phyloP scores from a whole-genome alignment of 2,888 invertebrate genomes.

The Amphipoea lucens region DNA sequence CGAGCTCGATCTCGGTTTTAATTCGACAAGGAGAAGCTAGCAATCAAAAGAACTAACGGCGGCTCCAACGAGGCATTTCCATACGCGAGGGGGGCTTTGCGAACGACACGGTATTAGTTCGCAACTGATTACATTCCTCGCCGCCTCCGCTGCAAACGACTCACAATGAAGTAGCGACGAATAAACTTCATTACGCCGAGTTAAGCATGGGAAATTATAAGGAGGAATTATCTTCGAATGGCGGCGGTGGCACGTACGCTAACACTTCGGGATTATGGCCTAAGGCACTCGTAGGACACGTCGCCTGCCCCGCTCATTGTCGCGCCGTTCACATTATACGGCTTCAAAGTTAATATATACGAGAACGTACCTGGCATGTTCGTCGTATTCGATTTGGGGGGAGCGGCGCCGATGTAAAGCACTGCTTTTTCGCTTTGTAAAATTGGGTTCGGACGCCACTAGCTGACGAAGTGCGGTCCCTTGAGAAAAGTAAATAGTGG shows the following conservation, averaged over 20 bases:
- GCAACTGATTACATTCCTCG: constrained; percentile 89
- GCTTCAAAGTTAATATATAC: constrained; percentile 71
- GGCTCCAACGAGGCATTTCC: constrained; percentile 88
- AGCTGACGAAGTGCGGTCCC: constrained; percentile 81
- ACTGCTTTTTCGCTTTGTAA: constrained; percentile 78
- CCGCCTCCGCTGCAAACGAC: constrained; percentile 85
- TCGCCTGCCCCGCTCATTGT: constrained; percentile 74
- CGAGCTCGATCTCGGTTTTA: constrained; percentile 86
- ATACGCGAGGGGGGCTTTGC: constrained; percentile 87
- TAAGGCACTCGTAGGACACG: constrained; percentile 81
- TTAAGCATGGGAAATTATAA: constrained; percentile 90
- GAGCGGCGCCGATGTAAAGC: constrained; percentile 64
- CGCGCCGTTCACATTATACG: constrained; percentile 74
- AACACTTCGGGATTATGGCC: constrained; percentile 83
- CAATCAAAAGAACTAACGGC: constrained; percentile 90
- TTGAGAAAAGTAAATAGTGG: constrained; percentile 88
- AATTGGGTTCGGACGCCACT: constrained; percentile 79
- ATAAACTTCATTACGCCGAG: constrained; percentile 89
- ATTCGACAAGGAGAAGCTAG: constrained; percentile 87
- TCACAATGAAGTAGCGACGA: constrained; percentile 89
- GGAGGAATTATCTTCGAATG: constrained; percentile 88
- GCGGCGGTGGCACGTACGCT: constrained; percentile 83
- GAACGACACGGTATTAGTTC: constrained; percentile 89
- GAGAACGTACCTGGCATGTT: constrained; percentile 73
- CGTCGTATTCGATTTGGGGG: constrained; percentile 71